These are phyloP conservation scores for Psettodes erumei DNA, from an alignment of 2,113 vertebrate species.

Conservation along the genomic window DNA sequence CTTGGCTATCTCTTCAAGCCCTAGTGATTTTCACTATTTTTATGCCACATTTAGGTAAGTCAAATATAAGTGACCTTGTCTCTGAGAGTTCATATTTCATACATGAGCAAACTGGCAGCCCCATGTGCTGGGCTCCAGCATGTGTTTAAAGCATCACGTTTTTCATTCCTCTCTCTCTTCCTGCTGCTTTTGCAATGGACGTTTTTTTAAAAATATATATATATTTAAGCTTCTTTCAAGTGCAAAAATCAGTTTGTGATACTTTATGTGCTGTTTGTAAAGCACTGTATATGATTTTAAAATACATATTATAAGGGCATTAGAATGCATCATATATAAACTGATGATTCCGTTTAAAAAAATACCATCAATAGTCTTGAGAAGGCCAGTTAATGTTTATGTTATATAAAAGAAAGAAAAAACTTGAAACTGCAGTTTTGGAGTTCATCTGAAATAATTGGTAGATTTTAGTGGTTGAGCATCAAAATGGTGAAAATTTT, in stretches of 20 bases:
- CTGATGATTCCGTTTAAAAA: too few species aligned
- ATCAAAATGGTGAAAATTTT: too few species aligned
- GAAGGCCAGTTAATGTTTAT: too few species aligned
- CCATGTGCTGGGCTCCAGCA: conserved; percentile 36
- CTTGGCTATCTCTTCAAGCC: conserved; percentile 38
- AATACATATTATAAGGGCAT: not conserved
- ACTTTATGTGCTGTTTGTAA: too few species aligned
- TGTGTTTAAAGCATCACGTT: conserved; percentile 29
- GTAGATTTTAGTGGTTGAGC: not conserved
- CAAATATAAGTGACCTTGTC: conserved; percentile 73
- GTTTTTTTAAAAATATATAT: not conserved
- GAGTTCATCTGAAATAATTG: not conserved
- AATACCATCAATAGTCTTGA: not conserved
- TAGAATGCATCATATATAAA: too few species aligned
- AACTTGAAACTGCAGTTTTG: not conserved
- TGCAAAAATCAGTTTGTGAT: not conserved
- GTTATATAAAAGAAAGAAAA: too few species aligned
- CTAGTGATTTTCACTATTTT: conserved; percentile 53
- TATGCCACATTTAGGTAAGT: conserved; percentile 66
- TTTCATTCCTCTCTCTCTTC: conserved; percentile 2
- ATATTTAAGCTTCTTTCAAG: not conserved
- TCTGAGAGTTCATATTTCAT: conserved; percentile 70
- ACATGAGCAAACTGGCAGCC: conserved; percentile 54
- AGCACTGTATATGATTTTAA: not conserved
- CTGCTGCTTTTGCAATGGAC: not conserved